Base-by-base conservation (phyloP, 2,888 invertebrate species). In the Nasonia oneida region DNA sequence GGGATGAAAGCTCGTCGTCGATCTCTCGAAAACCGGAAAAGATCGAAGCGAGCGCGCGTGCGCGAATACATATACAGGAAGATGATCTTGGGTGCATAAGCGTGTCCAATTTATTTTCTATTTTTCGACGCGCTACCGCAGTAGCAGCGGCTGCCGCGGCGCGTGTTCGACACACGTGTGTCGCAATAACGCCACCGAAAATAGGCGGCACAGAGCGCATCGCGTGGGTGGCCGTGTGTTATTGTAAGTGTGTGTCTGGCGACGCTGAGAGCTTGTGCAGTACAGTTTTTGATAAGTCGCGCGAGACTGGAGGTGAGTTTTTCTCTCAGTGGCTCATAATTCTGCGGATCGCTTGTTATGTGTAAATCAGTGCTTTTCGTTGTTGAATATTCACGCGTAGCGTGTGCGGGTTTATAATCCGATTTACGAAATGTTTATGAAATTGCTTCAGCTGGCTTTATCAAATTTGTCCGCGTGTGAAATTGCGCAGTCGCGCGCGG, bases 101-200 rank as follows among this genome's bases (percentile, higher is more conserved):
- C 83, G 76, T 50, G 78, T 78, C 57, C 70, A 78, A 83, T 78
- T 78, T 77, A 83, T 71, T 53, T 73, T 71, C 71, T 83, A 70
- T 76, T 70, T 82, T 82, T 61, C 73, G 37, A 64, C 18, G 50
- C 53, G 15, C 14, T 23, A 57, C 42, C 50, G 71, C 39, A 33
- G 57, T 4, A 10, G 33, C 8, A n/a, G 47, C 42, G n/a, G 33
- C 37, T 1, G 15, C 47, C 2, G 18, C 39, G n/a, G n/a, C 33
- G 37, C 23, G 53, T 61, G 53, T 47, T 80, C 73, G 15, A 14
- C 73, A 23, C 47, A 53, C 84, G 73, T 79, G 84, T 74, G 84
- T 74, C 61, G 83, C 71, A 83, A 83, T 39, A 37, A 42, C 47
- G 50, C 42, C 42, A 15, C 64, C 74, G 61, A 75, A 64, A 74